Conservation (phyloP, 30 jellyfish, hydroid and myxozoan species). For the Aurelia coerulea region DNA sequence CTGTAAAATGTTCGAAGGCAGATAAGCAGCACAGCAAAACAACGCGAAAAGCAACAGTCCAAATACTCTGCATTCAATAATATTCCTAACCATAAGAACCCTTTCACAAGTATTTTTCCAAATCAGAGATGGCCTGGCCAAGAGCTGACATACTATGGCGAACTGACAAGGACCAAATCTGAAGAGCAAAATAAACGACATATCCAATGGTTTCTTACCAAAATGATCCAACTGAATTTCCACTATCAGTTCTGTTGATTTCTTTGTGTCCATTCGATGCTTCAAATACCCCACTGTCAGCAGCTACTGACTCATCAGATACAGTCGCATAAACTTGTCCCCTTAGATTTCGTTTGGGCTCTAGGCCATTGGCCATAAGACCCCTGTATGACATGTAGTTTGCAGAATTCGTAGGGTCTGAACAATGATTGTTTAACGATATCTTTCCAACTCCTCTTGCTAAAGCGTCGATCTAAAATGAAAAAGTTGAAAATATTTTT, state of each 20-base stretch:
- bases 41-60: background rate
- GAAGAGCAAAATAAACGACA: too few species aligned
- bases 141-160: too few species aligned
- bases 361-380: constrained; percentile 49
- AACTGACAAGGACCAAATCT: too few species aligned
- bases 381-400: constrained; percentile 76
- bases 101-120: too few species aligned
- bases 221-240: constrained; percentile 52
- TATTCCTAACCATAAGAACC: background rate
- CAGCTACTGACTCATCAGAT: constrained; percentile 99
- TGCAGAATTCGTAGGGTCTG: constrained; percentile 4
- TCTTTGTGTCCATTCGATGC: constrained; percentile 67
- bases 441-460: constrained; percentile 24
- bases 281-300: constrained; percentile 99
- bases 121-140: too few species aligned
- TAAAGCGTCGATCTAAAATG: constrained; percentile 61
- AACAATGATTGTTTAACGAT: background rate
- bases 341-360: constrained; percentile 50
- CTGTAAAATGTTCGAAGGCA: background rate
- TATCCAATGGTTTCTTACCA: constrained; percentile 13
- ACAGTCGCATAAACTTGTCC: constrained; percentile 86
- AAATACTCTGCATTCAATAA: background rate
- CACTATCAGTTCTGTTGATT: constrained; percentile 59
- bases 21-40: background rate
- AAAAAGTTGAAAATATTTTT: background rate